phyloP scores from a whole-genome alignment of 2,113 vertebrate genomes.

The Lepus europaeus region DNA sequence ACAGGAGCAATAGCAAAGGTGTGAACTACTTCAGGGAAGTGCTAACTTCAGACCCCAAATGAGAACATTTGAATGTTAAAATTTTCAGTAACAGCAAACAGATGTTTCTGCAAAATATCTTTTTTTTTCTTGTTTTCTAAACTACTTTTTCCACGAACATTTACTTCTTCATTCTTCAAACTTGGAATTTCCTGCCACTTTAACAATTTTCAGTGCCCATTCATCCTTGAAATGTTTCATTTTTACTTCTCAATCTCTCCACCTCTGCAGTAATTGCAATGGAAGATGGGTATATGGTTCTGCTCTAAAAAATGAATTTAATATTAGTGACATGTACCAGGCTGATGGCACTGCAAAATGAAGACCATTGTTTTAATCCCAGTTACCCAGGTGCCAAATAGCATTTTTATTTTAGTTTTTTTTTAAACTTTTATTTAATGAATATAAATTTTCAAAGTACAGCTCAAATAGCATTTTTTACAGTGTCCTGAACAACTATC shows the following conservation, averaged over 20 bases:
- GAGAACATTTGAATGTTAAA: constrained; percentile 80
- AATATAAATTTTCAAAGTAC: no score
- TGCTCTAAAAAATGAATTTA: constrained; percentile 68
- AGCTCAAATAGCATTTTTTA: not conserved
- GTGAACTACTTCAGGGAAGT: constrained; percentile 79
- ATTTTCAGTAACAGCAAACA: constrained; percentile 77
- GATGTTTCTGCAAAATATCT: constrained; percentile 78
- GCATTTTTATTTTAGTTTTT: no score
- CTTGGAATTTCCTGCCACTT: constrained; percentile 71
- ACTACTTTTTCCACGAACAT: constrained; percentile 62
- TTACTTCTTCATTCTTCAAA: constrained; percentile 72
- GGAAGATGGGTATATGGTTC: constrained; percentile 70
- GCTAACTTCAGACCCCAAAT: constrained; percentile 79
- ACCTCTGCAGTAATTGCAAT: constrained; percentile 75
- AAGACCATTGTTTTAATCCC: constrained; percentile 66
- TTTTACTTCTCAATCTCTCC: constrained; percentile 75
- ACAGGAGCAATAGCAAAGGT: constrained; percentile 80
- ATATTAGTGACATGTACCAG: constrained; percentile 60
- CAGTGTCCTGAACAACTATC: not conserved
- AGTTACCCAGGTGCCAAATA: not conserved
- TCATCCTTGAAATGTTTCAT: constrained; percentile 83
- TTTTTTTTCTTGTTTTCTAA: constrained; percentile 73
- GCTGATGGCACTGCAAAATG: constrained; percentile 52
- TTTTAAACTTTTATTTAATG: no score
- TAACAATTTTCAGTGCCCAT: constrained; percentile 76